Evolutionary conservation across 2,113 vertebrate genomes (phyloP), one percentile per base, ranked within the genome.

Genomic region (Noctilio leporinus): DNA sequence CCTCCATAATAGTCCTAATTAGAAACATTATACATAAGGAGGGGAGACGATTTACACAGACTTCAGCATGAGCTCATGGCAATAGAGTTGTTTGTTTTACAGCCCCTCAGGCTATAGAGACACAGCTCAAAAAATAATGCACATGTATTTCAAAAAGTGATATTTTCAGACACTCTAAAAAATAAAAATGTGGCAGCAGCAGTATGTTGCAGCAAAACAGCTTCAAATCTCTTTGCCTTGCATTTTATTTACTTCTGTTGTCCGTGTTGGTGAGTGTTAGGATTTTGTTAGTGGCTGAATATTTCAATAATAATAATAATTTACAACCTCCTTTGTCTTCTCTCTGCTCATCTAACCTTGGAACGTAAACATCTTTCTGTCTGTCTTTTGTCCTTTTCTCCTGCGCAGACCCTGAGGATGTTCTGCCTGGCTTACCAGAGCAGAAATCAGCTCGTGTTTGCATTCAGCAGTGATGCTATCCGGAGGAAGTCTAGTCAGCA

Each of bases 21-120:
- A 93, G 78, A 96, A 93, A 92, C 84, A 77, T 83, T 69, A 59
- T 76, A 82, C 62, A 53, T 7, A 81, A 89, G 92, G 86, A 91
- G 40, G 69, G 62, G 70, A 88, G 91, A 88, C 83, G 57, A 45
- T 95, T 91, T 72, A 65, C 81, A 92, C 17, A 10, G 40, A 51
- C 64, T 77, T 65, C 72, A 81, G 65, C 33, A 51, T 85, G 89
- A 87, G 92, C 89, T 93, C 96, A 93, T 59, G 76, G 72, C 51
- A 87, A 88, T 45, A 64, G 84, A 87, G 67, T 57, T 94, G 91
- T 96, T 95, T 96, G 73, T 84, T 96, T 96, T 83, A 69, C 59
- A 89, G 47, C 69, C 69, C 75, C 67, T 5, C 57, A 91, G 95
- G 95, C 91, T 87, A 80, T 57, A 90, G 80, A 93, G 55, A 70